Evolutionary conservation across 2,113 vertebrate species (phyloP), one percentile per base, ranked within the genome.

Genomic region (Microcebus lehilahytsara): DNA sequence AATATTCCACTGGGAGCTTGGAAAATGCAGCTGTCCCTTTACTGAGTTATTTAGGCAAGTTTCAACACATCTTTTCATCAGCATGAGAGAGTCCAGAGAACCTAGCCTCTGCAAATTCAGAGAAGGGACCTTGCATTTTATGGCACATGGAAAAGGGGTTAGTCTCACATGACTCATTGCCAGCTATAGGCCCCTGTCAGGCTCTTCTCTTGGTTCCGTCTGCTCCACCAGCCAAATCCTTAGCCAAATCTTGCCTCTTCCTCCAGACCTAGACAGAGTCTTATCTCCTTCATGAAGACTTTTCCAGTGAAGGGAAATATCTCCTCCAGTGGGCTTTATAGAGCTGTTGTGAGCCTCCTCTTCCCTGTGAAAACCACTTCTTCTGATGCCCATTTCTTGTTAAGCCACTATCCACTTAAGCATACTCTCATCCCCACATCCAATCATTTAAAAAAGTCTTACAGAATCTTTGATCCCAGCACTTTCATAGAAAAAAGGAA

Each of bases 41-140:
- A 17, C 87, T 97, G 97, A 97, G 75, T 98, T 97, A 98, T 95
- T 95, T 96, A 96, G 94, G 40, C 51, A 89, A 94, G 89, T 97
- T 95, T 90, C 72, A 93, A 74, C 86, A 84, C 0, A 9, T 91
- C 69, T 96, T 97, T 95, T 96, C 66, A 85, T 91, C 91, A 95
- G 66, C 34, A 40, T 46, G 10, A 93, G 25, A 51, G 84, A 93
- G 58, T 77, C 46, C 32, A 85, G 66, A 88, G 60, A 85, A 87
- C 16, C 27, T 5, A 58, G 60, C 12, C 53, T 97, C 71, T 72
- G 53, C 62, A 67, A 95, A 81, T 60, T 95, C 51, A 75, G 58
- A 95, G 51, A 71, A 86, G n/a, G 32, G 22, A 34, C 62, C 42
- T 81, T 83, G 40, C 19, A 56, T n/a, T 95, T 87, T 64, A 89